Evolutionary conservation across 2,888 invertebrate species (phyloP).

Genomic region (Leptinotarsa peninsularis): DNA sequence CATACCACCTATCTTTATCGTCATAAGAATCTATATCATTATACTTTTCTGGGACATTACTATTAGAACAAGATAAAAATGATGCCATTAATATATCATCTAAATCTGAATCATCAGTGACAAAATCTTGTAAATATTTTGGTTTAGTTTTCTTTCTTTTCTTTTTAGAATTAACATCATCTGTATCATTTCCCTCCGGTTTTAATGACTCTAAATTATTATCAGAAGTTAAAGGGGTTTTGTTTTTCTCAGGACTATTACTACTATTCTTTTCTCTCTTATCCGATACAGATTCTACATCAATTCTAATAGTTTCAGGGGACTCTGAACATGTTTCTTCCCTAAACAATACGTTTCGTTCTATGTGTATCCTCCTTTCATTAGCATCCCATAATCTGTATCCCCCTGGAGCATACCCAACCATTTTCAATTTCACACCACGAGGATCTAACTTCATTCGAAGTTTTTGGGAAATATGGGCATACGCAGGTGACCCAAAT

Average conservation of each 20-base stretch:
- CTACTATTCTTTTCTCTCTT: no score
- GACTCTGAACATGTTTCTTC: not conserved
- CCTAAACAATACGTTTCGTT: not conserved
- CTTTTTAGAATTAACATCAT: no score
- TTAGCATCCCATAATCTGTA: slow-evolving; percentile 37
- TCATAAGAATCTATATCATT: slow-evolving; percentile 8
- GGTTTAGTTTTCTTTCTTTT: no score
- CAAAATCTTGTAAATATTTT: slow-evolving; percentile 4
- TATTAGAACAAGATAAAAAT: not conserved
- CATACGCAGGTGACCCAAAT: no score
- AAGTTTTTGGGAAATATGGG: no score
- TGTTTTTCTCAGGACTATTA: no score
- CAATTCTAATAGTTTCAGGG: not conserved
- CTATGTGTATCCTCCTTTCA: slow-evolving; percentile 28
- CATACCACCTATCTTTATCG: slow-evolving; percentile 19
- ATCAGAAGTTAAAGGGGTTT: no score
- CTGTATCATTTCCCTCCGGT: no score
- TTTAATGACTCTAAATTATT: no score
- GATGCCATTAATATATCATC: not conserved
- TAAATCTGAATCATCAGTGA: no score
- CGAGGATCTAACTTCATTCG: not conserved
- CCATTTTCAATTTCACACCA: slow-evolving; percentile 28
- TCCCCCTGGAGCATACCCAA: slow-evolving; percentile 33
- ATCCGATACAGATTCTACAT: no score
- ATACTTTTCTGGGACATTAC: slow-evolving; percentile 15